A percentile compares a stretch with the other conserved stretches of the same genome.
Conservation (phyloP, 1,140 invertebrate genomes). For the Ceratitis capitata region DNA sequence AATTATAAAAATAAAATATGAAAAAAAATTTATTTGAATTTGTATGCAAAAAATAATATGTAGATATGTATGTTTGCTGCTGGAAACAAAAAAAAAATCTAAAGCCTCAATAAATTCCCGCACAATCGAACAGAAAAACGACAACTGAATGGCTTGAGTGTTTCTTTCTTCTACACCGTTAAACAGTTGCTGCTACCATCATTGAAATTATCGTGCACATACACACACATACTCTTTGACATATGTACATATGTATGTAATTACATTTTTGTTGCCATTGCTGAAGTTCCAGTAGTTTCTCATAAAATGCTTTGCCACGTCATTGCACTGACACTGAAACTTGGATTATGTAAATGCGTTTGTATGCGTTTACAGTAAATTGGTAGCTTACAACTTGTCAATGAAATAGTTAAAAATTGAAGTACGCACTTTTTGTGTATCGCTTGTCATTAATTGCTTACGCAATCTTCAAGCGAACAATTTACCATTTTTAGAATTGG, state of each 20-base stretch:
- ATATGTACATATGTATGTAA: too few species aligned
- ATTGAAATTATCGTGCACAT: not conserved
- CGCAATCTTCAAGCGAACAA: too few species aligned
- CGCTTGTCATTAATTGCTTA: too few species aligned
- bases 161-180: too few species aligned
- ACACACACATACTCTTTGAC: not conserved
- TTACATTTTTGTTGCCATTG: not conserved
- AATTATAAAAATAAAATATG: not conserved
- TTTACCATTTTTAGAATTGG: too few species aligned
- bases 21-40: not conserved
- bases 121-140: not conserved
- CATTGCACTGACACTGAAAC: not conserved
- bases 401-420: not conserved
- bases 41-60: too few species aligned
- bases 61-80: too few species aligned
- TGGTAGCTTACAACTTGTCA: conserved; percentile 14
- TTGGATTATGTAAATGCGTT: not conserved
- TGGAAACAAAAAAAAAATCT: not conserved
- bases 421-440: too few species aligned
- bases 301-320: not conserved
- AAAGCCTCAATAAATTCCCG: not conserved
- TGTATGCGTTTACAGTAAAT: not conserved
- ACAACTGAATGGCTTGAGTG: not conserved
- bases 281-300: not conserved
- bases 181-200: not conserved